Evolutionary conservation across 1,140 invertebrate genomes (phyloP).

Genomic region (Eupristina koningsbergeri): DNA sequence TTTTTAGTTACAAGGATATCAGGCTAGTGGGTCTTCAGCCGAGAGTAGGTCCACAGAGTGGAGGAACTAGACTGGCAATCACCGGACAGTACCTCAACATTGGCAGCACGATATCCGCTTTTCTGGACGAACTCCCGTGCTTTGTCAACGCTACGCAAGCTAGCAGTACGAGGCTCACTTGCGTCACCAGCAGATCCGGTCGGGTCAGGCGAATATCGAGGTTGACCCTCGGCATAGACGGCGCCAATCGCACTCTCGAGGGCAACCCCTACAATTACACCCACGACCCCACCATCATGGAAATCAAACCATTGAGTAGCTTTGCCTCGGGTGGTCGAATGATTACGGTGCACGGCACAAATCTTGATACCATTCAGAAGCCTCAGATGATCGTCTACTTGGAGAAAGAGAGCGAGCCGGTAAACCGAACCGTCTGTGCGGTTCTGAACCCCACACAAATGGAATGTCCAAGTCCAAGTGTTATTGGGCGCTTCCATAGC

Average conservation of each 20-base stretch:
- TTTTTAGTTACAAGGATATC: constrained; percentile 92
- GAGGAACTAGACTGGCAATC: constrained; percentile 93
- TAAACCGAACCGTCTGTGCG: constrained; percentile 88
- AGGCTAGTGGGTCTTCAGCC: constrained; percentile 87
- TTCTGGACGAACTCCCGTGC: constrained; percentile 91
- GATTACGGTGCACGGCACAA: constrained; percentile 93
- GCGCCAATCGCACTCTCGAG: constrained; percentile 82
- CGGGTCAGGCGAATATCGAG: constrained; percentile 75
- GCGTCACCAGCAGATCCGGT: constrained; percentile 84
- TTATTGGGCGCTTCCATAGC: constrained; percentile 63
- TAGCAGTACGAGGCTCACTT: constrained; percentile 90
- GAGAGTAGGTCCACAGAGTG: constrained; percentile 90
- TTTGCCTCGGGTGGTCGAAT: constrained; percentile 93
- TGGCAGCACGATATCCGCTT: constrained; percentile 90
- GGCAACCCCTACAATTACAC: constrained; percentile 89
- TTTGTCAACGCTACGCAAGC: constrained; percentile 89
- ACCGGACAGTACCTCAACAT: constrained; percentile 94
- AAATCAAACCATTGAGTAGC: constrained; percentile 90
- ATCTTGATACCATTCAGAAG: constrained; percentile 92
- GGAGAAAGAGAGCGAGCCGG: constrained; percentile 78
- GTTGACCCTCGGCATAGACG: constrained; percentile 87
- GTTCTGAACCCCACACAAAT: constrained; percentile 92
- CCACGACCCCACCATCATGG: constrained; percentile 93
- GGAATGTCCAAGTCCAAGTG: constrained; percentile 94
- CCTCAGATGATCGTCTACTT: constrained; percentile 90